Percentiles rank a stretch among this genome's conserved stretches.
Conservation (phyloP, 2,113 vertebrate genomes). For the Delphinus delphis region DNA sequence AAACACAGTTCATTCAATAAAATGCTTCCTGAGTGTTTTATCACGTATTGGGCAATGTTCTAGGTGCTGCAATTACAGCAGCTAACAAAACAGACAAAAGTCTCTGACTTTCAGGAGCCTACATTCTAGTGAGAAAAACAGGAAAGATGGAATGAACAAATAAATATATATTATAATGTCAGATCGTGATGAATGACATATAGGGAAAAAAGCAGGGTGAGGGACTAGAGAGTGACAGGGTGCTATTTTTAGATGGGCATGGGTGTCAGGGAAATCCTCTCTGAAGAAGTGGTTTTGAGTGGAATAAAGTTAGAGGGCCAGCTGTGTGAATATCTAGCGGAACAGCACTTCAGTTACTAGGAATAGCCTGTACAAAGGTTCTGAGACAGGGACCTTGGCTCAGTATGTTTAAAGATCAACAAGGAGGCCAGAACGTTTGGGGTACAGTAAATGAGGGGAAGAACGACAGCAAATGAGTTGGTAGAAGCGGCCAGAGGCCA, state of each 20-base stretch:
- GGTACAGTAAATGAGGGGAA: not conserved
- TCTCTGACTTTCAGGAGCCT: not conserved
- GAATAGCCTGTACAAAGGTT: not conserved
- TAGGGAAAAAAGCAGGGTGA: not conserved
- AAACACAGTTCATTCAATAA: not conserved
- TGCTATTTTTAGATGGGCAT: not conserved
- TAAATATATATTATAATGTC: not conserved
- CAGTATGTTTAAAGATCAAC: not conserved
- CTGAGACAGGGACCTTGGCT: not conserved
- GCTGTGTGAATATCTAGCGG: not conserved
- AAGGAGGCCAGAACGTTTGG: not conserved
- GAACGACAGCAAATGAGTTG: not conserved
- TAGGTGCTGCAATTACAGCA: not conserved
- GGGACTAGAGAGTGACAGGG: not conserved
- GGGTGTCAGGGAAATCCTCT: not conserved
- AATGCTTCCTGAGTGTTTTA: not conserved
- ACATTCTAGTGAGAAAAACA: not conserved
- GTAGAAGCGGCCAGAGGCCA: not conserved
- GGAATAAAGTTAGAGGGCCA: not conserved
- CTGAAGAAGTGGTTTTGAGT: not conserved
- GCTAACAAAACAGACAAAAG: not conserved
- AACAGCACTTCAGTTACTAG: not conserved
- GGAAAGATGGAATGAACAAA: not conserved
- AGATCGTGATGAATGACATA: not conserved
- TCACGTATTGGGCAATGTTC: not conserved